phyloP scores from a whole-genome alignment of 2,113 vertebrate species.

The Lophochroa leadbeateri region DNA sequence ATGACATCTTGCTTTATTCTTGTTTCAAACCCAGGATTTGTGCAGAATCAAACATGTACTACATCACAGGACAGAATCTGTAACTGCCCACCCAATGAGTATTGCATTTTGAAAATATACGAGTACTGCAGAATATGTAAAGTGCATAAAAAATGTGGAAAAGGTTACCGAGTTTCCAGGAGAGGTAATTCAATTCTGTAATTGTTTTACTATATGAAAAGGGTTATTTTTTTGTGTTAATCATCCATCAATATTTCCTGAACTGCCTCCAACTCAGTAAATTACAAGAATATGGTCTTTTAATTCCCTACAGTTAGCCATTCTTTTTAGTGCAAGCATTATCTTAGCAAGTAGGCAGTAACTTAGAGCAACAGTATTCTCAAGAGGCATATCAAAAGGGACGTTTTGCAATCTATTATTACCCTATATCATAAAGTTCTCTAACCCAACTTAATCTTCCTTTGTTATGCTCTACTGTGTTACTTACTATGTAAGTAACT shows the following conservation, averaged over 20 bases:
- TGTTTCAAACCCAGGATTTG: slow-evolving; percentile 38
- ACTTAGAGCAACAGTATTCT: neutral
- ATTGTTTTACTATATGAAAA: neutral
- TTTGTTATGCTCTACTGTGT: neutral
- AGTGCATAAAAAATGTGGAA: slow-evolving; percentile 23
- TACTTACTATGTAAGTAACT: neutral
- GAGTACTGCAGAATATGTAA: slow-evolving; percentile 31
- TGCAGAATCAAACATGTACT: slow-evolving; percentile 53
- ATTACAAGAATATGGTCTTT: neutral
- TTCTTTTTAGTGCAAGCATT: neutral
- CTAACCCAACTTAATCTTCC: neutral
- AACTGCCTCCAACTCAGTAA: neutral
- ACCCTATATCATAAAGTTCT: neutral
- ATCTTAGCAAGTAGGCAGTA: neutral
- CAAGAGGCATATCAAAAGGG: neutral
- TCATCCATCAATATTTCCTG: neutral
- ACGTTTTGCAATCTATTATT: neutral
- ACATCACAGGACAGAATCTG: slow-evolving; percentile 59
- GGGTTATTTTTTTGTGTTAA: neutral
- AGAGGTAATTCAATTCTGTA: slow-evolving; percentile 40
- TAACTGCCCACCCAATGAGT: slow-evolving; percentile 53
- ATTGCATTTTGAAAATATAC: neutral
- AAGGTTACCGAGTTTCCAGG: slow-evolving; percentile 47
- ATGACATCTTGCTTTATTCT: neutral
- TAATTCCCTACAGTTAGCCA: neutral